These are phyloP conservation scores for Platypus cylindrus DNA, from an alignment of 2,888 invertebrate genomes.

Conservation along the genomic window DNA sequence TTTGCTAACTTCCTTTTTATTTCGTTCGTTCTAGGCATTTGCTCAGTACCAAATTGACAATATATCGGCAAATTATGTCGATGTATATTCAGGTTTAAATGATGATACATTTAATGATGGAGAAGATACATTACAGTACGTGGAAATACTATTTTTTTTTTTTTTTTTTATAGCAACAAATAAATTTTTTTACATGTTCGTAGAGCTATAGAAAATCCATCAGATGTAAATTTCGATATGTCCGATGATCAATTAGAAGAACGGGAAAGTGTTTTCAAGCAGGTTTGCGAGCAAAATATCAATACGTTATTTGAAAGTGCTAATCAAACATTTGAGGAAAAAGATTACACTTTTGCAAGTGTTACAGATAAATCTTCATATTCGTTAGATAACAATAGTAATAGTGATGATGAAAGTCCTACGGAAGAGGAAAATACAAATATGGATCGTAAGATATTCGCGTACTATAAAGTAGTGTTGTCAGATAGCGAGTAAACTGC, in stretches of 20 bases:
- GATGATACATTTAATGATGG: slow-evolving; percentile 51
- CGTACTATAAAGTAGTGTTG: no score
- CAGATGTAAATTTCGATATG: slow-evolving; percentile 35
- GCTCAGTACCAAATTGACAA: slow-evolving; percentile 50
- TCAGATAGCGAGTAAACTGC: no score
- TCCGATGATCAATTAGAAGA: slow-evolving; percentile 38
- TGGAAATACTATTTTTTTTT: slow-evolving; percentile 12
- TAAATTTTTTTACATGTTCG: slow-evolving; percentile 7
- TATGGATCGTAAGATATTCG: slow-evolving; percentile 36
- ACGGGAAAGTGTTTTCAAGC: slow-evolving; percentile 47
- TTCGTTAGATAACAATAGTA: slow-evolving; percentile 34
- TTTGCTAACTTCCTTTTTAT: not conserved
- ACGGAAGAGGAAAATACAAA: slow-evolving; percentile 34
- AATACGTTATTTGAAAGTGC: slow-evolving; percentile 32
- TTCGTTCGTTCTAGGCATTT: slow-evolving; percentile 35
- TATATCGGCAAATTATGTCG: slow-evolving; percentile 46
- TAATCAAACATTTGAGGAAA: slow-evolving; percentile 37
- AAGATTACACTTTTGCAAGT: slow-evolving; percentile 35
- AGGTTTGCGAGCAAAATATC: slow-evolving; percentile 37
- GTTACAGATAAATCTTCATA: slow-evolving; percentile 35
- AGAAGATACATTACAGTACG: slow-evolving; percentile 42
- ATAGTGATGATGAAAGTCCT: slow-evolving; percentile 36
- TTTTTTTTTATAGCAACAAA: not conserved
- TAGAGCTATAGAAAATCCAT: slow-evolving; percentile 29
- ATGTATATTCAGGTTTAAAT: slow-evolving; percentile 45